Base-by-base conservation (phyloP, 2,113 vertebrate genomes). In the Pollimyrus isidori region DNA sequence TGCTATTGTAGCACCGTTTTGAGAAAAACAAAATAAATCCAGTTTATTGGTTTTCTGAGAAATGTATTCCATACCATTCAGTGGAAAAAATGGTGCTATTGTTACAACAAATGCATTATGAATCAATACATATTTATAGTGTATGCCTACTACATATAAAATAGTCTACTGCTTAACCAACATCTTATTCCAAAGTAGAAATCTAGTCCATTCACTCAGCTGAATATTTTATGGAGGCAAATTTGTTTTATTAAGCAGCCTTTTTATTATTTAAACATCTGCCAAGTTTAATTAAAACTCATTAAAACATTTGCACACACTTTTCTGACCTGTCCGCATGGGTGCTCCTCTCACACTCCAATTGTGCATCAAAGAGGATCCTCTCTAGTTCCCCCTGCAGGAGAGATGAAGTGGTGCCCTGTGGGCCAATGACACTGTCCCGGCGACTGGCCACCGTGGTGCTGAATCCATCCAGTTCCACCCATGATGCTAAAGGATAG, bases 301-400 rank as follows among this genome's bases (percentile, higher is more conserved):
- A 46, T 39, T 26, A 56, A 49, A 52, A 35, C 62, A 69, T 73
- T 45, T 26, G 15, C 46, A 46, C 58, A 46, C 87, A 30, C 86
- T 19, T 39, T 46, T 76, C 90, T 91, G 86, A 95, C 94, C 94
- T 94, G 92, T 95, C 84, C 17, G 42, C 69, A 30, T n/a, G 94
- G 94, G 90, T 92, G 87, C 87, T 93, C 91, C 94, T 95, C 91
- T 95, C 95, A 52, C 94, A 93, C 92, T 95, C 95, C 5, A 95
- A 92, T 92, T 96, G 95, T 1, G 95, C 95, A 90, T 95, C 95
- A 90, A 95, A 93, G 1, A 95, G 95, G 92, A 95, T 94, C 56
- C 94, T 94, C 95, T 96, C 95, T 58, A 95, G 93, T 93, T 95
- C 95, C 92, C 94, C 95, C 93, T 95, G 95, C 92, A 95, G 93